Base-by-base conservation (phyloP, 2,113 vertebrate genomes). In the Orycteropus afer region DNA sequence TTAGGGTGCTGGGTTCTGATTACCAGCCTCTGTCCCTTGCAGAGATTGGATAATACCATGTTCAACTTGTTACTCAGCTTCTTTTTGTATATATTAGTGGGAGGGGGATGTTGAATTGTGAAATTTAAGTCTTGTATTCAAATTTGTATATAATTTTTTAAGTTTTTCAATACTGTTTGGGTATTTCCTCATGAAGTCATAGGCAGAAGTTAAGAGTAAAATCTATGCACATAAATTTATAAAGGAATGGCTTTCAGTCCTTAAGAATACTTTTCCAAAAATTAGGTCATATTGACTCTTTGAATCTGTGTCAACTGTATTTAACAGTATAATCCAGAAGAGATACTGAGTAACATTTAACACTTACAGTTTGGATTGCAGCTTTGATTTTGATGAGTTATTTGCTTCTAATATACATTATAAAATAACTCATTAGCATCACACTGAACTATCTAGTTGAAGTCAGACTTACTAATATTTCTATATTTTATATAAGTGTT, bases 401-500 rank as follows among this genome's bases (percentile, higher is more conserved):
- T 32, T 34, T 65, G 29, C 34, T 65, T 34, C 3, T 65, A 65
- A 65, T 65, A 34, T 34, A 65, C 29, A 65, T 34, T 34, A 32
- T 65, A 65, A 34, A 34, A 34, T 65, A 65, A 65, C 34, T 65
- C 63, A 34, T 65, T 65, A 65, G 63, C 63, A 34, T 12, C 63
- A 63, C 29, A 11, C 13, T 65, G 63, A 65, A 65, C 63, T 34
- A 13, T 13, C 10, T 32, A 65, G 32, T 34, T 32, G 67, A 80
- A 73, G 13, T 91, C 59, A 45, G 29, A 49, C n/a, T 13, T 95
- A 13, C 71, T 89, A 81, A 69, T 53, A 45, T 45, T 86, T 94
- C 80, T 51, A 55, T 91, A 69, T 55, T 55, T 63, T 78, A 83
- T 79, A 51, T 88, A 80, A 91, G 57, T 71, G 76, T 86, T 91